phyloP scores from a whole-genome alignment of 2,797 vertebrate genomes.

The Kryptopterus vitreolus region DNA sequence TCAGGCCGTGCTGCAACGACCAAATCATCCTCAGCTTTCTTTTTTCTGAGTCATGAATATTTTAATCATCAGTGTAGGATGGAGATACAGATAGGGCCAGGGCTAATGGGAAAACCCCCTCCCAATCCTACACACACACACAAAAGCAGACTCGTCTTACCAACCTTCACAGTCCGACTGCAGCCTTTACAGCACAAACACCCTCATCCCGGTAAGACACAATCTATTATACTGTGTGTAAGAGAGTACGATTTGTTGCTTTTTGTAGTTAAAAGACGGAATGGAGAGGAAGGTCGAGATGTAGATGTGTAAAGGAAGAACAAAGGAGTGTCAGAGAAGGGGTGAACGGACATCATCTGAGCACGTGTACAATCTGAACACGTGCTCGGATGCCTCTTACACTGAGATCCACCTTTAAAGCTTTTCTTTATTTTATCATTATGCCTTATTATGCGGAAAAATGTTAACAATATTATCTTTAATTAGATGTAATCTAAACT shows the following conservation, averaged over 20 bases:
- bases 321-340: constrained; percentile 8
- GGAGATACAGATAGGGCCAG: constrained; percentile 33
- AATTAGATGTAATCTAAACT: neutral
- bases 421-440: neutral
- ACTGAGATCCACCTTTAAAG: neutral
- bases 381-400: neutral
- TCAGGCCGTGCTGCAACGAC: neutral
- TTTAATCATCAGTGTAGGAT: constrained; percentile 32
- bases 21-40: constrained; percentile 24
- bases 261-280: neutral
- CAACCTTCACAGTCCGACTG: constrained; percentile 23
- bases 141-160: constrained; percentile 25
- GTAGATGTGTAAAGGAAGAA: constrained; percentile 10
- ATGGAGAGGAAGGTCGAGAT: neutral
- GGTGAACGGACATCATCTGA: neutral
- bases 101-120: constrained; percentile 36
- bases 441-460: neutral
- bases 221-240: neutral
- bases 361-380: neutral
- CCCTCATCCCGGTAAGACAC: constrained; percentile 39
- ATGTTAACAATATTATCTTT: neutral
- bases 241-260: neutral
- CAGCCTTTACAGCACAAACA: constrained; percentile 17
- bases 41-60: constrained; percentile 50
- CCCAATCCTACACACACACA: constrained; percentile 7